Conservation (phyloP, 2,113 vertebrate genomes). For the Symphodus melops region DNA sequence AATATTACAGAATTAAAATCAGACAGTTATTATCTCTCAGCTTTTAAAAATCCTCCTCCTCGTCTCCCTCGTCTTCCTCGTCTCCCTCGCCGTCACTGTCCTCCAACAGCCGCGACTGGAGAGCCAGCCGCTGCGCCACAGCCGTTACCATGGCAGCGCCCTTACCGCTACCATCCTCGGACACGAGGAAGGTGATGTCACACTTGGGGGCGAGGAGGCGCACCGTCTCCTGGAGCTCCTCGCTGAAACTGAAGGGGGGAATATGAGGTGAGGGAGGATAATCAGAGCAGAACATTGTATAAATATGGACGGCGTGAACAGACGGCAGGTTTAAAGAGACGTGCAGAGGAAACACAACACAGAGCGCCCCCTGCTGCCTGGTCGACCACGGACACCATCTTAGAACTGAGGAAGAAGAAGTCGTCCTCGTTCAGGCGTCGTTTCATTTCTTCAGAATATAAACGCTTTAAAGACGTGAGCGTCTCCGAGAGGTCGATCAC, state of each 20-base stretch:
- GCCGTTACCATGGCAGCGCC: conserved; percentile 90
- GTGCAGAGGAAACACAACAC: neutral
- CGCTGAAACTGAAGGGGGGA: conserved; percentile 81
- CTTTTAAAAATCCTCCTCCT: conserved; percentile 20
- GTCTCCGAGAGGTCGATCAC: no score
- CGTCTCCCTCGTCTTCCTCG: conserved; percentile 36
- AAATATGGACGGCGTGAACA: no score
- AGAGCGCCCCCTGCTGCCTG: neutral
- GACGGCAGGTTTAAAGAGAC: no score
- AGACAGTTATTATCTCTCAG: neutral
- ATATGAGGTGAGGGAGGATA: neutral
- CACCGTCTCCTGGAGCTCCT: conserved; percentile 76
- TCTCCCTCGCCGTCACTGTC: conserved; percentile 55
- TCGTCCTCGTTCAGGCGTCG: no score
- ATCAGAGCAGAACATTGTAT: no score
- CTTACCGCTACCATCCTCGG: conserved; percentile 89
- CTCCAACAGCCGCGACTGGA: conserved; percentile 66
- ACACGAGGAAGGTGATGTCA: conserved; percentile 83
- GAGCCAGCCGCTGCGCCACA: conserved; percentile 77
- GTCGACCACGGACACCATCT: neutral
- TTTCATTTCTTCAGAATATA: no score
- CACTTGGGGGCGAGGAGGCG: conserved; percentile 85
- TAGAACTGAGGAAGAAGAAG: neutral
- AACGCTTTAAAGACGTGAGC: no score
- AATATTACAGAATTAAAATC: neutral